Evolutionary conservation across 2,797 vertebrate genomes (phyloP).

Genomic region (Alca torda): DNA sequence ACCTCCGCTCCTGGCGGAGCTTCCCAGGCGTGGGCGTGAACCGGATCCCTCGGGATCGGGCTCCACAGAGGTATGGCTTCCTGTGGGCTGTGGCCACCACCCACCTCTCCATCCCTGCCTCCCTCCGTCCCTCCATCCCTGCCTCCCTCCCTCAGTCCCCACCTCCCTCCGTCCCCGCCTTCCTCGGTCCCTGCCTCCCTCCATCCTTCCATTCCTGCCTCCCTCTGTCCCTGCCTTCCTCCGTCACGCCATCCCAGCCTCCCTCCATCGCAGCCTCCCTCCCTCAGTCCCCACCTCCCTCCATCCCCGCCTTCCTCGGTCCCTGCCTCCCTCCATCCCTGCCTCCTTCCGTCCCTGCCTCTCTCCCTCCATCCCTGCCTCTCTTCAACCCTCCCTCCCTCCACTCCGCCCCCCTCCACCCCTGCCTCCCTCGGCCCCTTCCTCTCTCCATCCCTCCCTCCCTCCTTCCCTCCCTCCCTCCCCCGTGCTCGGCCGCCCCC

Average conservation of each 20-base stretch:
- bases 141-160: background rate
- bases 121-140: background rate
- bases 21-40: background rate
- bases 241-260: too few relatives aligned
- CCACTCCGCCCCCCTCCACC: background rate
- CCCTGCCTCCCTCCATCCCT: background rate
- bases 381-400: background rate
- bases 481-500: background rate
- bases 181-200: background rate
- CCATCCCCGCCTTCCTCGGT: background rate
- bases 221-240: background rate
- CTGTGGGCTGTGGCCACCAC: rapidly evolving
- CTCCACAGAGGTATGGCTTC: background rate
- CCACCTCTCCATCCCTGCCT: background rate
- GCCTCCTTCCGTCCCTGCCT: too few relatives aligned
- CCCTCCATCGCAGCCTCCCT: too few relatives aligned
- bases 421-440: too few relatives aligned
- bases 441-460: too few relatives aligned
- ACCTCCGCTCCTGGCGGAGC: background rate
- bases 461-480: background rate
- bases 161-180: background rate
- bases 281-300: too few relatives aligned
- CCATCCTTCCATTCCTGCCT: too few relatives aligned
- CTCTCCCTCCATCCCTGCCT: too few relatives aligned
- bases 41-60: rapidly evolving